phyloP scores from a whole-genome alignment of 2,888 invertebrate species.

The Ochropleura plecta region DNA sequence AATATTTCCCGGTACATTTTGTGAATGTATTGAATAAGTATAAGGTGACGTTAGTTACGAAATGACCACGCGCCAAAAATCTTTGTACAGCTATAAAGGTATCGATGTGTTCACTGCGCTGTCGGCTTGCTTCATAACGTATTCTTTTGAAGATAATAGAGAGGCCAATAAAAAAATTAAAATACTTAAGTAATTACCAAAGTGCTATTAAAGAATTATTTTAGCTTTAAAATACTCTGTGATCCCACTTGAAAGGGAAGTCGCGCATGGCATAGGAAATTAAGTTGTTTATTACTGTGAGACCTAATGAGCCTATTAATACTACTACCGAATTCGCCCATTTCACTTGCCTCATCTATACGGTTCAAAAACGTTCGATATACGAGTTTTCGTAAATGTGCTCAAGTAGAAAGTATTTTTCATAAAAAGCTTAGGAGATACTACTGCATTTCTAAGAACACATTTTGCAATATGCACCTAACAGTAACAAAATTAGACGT shows the following conservation, averaged over 20 bases:
- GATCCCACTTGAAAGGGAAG: not conserved
- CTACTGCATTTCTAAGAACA: not conserved
- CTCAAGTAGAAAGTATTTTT: not conserved
- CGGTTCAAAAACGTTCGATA: not conserved
- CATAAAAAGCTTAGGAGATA: not conserved
- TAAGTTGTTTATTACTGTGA: not conserved
- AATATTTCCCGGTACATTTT: not conserved
- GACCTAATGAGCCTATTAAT: not conserved
- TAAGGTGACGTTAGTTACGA: not conserved
- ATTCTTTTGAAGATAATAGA: slow-evolving; percentile 8
- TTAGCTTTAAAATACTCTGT: not conserved
- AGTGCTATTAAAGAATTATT: not conserved
- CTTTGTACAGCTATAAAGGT: not conserved
- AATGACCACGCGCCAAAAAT: too few species aligned
- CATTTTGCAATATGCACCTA: slow-evolving; percentile 24
- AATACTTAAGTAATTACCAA: not conserved
- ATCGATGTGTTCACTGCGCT: slow-evolving; percentile 26
- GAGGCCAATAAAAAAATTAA: not conserved
- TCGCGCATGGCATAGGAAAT: not conserved
- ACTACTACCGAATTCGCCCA: not conserved
- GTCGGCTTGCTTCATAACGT: not conserved
- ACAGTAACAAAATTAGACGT: slow-evolving; percentile 56
- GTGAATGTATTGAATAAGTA: not conserved
- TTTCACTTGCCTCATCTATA: not conserved
- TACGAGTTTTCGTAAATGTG: not conserved